phyloP scores from a whole-genome alignment of 1,140 invertebrate genomes.

The Leguminivora glycinivorella region DNA sequence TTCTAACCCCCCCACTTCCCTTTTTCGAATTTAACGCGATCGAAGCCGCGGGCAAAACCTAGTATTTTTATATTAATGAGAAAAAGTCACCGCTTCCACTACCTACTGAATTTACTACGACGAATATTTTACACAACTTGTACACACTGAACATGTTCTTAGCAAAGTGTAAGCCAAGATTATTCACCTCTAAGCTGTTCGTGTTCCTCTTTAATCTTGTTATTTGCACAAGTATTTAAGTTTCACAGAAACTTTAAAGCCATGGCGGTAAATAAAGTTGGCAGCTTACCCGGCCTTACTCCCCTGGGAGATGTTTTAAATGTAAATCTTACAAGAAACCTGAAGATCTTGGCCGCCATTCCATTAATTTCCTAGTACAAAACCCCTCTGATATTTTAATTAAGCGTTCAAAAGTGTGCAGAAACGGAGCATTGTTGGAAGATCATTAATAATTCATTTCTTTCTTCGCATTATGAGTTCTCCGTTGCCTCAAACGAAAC shows the following conservation, averaged over 20 bases:
- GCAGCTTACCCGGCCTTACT: not conserved
- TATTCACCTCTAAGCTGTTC: not conserved
- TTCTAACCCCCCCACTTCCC: too few species aligned
- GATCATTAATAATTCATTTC: constrained; percentile 13
- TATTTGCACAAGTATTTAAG: not conserved
- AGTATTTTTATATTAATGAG: too few species aligned
- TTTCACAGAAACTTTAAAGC: constrained; percentile 5
- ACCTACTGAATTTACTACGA: too few species aligned
- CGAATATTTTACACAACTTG: not conserved
- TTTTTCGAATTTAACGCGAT: too few species aligned
- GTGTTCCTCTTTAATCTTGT: not conserved
- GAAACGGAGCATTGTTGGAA: not conserved
- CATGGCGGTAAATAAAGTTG: not conserved
- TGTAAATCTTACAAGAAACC: constrained; percentile 8
- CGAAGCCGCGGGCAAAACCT: too few species aligned
- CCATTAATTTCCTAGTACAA: constrained; percentile 1
- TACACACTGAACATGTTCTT: not conserved
- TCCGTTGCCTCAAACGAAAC: not conserved
- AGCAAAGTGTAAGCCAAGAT: not conserved
- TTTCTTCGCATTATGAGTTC: constrained; percentile 10
- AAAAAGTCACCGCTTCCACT: too few species aligned
- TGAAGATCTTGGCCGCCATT: not conserved
- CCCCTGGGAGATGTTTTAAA: not conserved
- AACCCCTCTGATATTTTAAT: not conserved
- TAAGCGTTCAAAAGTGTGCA: constrained; percentile 10